These are phyloP conservation scores for Clarias macrocephalus DNA, from an alignment of 2,113 vertebrate genomes.

Conservation along the genomic window DNA sequence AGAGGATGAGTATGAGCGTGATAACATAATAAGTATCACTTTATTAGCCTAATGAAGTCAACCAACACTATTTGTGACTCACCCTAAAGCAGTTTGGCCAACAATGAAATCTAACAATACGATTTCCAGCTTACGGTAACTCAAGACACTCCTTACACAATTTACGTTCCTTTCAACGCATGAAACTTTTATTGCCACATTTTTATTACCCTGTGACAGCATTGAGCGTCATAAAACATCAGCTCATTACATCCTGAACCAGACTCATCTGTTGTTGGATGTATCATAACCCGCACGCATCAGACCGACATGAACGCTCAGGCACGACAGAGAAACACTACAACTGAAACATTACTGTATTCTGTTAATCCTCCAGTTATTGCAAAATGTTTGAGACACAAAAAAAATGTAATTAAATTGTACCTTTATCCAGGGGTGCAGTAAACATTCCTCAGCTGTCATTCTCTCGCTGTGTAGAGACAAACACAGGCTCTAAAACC, in stretches of 20 bases:
- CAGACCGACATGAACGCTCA: neutral
- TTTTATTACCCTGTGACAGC: neutral
- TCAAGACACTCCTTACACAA: neutral
- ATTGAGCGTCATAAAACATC: neutral
- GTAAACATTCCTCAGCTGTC: constrained; percentile 70
- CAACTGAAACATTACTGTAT: neutral
- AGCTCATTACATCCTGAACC: neutral
- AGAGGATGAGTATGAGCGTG: too few relatives aligned
- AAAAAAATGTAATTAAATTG: neutral
- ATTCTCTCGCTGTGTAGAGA: constrained; percentile 65
- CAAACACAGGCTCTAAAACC: neutral
- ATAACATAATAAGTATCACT: neutral
- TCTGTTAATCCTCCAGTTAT: neutral
- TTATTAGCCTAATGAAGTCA: neutral
- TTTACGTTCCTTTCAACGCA: neutral
- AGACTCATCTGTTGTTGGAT: neutral
- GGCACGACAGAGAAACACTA: neutral
- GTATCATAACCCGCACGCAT: neutral
- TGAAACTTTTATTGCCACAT: neutral
- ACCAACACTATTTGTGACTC: neutral
- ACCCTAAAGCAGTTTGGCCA: neutral
- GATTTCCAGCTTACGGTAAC: neutral
- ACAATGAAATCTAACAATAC: neutral
- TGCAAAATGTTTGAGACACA: too few relatives aligned
- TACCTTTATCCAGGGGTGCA: constrained; percentile 81